A percentile compares a stretch with the other conserved stretches of the same genome.
Evolutionary conservation across 2,888 invertebrate species (phyloP).

Genomic region (Azorinus chamasolen): DNA sequence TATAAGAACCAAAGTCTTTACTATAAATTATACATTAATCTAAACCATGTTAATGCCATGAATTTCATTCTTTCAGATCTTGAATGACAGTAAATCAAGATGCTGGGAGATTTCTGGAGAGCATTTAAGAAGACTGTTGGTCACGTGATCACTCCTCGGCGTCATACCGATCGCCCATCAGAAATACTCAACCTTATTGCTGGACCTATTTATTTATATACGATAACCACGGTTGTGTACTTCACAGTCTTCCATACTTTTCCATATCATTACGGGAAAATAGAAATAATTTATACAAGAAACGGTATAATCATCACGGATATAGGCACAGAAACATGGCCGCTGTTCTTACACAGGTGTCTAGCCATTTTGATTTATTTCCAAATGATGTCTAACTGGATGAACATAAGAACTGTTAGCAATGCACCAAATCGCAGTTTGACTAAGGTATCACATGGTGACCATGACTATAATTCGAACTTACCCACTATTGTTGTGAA

Average conservation of each 20-base stretch:
- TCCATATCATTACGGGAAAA: constrained; percentile 27
- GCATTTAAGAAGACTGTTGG: too few species aligned
- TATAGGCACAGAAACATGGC: background rate
- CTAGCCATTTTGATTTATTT: constrained; percentile 33
- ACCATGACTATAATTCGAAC: background rate
- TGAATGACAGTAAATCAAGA: too few species aligned
- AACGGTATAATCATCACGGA: too few species aligned
- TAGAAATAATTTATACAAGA: too few species aligned
- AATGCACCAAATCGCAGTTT: background rate
- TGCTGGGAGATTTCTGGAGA: too few species aligned
- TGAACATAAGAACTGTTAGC: constrained; percentile 73
- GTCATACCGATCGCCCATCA: constrained; percentile 42
- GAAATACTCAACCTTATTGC: constrained; percentile 52
- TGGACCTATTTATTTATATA: constrained; percentile 48
- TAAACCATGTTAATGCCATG: too few species aligned
- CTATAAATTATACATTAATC: too few species aligned
- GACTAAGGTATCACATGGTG: background rate
- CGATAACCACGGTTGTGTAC: constrained; percentile 39
- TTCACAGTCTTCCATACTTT: constrained; percentile 21
- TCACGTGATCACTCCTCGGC: constrained; percentile 25
- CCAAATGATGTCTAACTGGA: constrained; percentile 81
- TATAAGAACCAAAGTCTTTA: too few species aligned
- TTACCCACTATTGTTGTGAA: background rate
- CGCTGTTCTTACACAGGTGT: constrained; percentile 18
- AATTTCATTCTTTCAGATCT: too few species aligned